Conservation (phyloP, 2,888 invertebrate genomes). For the Diarsia dahlii region DNA sequence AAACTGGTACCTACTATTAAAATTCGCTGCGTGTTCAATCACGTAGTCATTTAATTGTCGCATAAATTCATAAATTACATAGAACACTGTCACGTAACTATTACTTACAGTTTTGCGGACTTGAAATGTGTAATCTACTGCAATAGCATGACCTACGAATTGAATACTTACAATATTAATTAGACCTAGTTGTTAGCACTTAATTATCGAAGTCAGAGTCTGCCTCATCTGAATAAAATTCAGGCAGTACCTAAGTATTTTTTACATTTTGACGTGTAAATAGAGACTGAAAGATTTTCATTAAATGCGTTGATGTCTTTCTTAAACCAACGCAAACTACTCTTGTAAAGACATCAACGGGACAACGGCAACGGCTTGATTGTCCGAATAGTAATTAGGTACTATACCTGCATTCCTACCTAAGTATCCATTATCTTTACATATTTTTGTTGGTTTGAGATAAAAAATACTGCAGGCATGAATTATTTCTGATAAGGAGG, state of each 20-base stretch:
- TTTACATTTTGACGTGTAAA: not conserved
- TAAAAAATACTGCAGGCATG: constrained; percentile 29
- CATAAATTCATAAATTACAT: not conserved
- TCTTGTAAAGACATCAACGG: constrained; percentile 80
- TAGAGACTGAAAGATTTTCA: constrained; percentile 25
- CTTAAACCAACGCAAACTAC: constrained; percentile 67
- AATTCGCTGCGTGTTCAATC: constrained; percentile 19
- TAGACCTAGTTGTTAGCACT: not conserved
- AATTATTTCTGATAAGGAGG: constrained; percentile 36
- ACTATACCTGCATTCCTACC: not conserved
- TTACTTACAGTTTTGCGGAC: not conserved
- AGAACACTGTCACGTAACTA: not conserved
- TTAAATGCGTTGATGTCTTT: constrained; percentile 83
- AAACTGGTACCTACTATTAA: constrained; percentile 11
- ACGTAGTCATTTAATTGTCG: not conserved
- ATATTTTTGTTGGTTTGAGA: constrained; percentile 40
- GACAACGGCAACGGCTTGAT: constrained; percentile 73
- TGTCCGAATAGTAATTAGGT: not conserved
- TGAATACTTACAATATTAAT: not conserved
- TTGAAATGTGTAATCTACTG: not conserved
- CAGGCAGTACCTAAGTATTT: too few species aligned
- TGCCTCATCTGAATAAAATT: not conserved
- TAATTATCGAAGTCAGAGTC: not conserved
- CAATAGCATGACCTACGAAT: not conserved
- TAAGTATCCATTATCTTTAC: constrained; percentile 26